These are phyloP conservation scores for Drosophila bocki DNA, from an alignment of 1,140 invertebrate species.

Conservation along the genomic window DNA sequence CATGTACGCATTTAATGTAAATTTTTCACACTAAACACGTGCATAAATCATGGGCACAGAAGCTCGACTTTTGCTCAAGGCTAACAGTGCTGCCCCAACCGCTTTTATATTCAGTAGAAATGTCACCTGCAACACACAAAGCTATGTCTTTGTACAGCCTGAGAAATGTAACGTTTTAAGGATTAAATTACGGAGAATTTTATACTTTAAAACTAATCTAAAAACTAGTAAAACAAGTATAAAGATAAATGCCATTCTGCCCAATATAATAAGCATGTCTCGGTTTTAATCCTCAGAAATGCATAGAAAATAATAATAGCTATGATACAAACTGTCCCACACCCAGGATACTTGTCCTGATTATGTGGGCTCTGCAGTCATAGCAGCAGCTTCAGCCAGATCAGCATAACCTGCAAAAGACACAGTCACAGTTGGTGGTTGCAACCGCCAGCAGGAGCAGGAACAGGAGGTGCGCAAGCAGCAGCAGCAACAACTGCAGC, in stretches of 20 bases:
- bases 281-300: conserved; percentile 38
- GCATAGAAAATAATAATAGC: conserved; percentile 75
- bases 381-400: conserved; percentile 35
- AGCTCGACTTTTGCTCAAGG: conserved; percentile 76
- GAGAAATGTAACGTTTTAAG: conserved; percentile 2
- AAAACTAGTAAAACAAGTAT: background rate
- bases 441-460: conserved; percentile 46
- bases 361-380: conserved; percentile 59
- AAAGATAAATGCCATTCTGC: background rate
- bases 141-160: conserved; percentile 12
- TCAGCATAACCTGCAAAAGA: conserved; percentile 46
- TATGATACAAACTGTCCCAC: conserved; percentile 45
- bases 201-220: background rate
- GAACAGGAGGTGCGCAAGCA: conserved; percentile 16
- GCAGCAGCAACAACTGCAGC: conserved; percentile 38
- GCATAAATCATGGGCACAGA: conserved; percentile 72
- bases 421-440: conserved; percentile 55
- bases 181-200: background rate
- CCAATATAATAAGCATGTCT: background rate
- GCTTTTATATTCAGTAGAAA: conserved; percentile 34
- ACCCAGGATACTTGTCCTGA: conserved; percentile 79
- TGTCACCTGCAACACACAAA: conserved; percentile 55
- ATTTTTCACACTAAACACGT: conserved; percentile 83
- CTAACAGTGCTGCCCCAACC: conserved; percentile 50
- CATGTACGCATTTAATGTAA: conserved; percentile 73